These are phyloP conservation scores for Dendrolimus houi DNA, from an alignment of 2,888 invertebrate genomes.

Conservation along the genomic window DNA sequence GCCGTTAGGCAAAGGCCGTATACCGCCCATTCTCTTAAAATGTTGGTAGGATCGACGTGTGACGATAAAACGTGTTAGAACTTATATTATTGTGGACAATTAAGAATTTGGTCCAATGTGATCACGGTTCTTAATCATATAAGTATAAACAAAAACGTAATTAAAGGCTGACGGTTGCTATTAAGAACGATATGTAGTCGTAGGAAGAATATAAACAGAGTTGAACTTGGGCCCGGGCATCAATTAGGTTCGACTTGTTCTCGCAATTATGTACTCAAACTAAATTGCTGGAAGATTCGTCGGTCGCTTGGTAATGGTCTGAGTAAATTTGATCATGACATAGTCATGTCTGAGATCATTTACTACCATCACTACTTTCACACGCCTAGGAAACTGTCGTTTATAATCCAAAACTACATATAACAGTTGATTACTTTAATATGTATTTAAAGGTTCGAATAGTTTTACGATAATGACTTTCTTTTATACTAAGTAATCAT, in stretches of 20 bases:
- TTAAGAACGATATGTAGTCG: background rate
- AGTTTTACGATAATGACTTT: no score
- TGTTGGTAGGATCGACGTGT: no score
- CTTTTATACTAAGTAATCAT: no score
- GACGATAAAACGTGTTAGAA: no score
- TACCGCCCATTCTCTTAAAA: no score
- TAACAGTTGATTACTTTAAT: background rate
- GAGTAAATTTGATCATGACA: slow-evolving; percentile 48
- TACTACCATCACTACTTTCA: slow-evolving; percentile 24
- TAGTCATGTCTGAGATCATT: slow-evolving; percentile 28
- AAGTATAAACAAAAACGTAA: slow-evolving; percentile 1
- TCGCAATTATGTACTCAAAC: slow-evolving; percentile 72
- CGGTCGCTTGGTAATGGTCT: slow-evolving; percentile 51
- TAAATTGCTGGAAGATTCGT: slow-evolving; percentile 68
- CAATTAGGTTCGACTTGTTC: slow-evolving; percentile 70
- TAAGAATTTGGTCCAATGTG: no score
- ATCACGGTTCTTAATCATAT: background rate
- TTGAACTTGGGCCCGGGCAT: slow-evolving; percentile 58
- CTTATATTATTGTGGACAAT: no score
- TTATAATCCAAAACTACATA: background rate
- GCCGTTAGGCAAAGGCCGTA: no score
- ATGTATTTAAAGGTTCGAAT: background rate
- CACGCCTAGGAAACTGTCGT: slow-evolving; percentile 24
- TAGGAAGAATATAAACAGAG: slow-evolving; percentile 42
- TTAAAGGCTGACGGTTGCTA: background rate